Evolutionary conservation across 2,797 vertebrate genomes (phyloP), one percentile per base, ranked within the genome.

Genomic region (Galaxias olidus): DNA sequence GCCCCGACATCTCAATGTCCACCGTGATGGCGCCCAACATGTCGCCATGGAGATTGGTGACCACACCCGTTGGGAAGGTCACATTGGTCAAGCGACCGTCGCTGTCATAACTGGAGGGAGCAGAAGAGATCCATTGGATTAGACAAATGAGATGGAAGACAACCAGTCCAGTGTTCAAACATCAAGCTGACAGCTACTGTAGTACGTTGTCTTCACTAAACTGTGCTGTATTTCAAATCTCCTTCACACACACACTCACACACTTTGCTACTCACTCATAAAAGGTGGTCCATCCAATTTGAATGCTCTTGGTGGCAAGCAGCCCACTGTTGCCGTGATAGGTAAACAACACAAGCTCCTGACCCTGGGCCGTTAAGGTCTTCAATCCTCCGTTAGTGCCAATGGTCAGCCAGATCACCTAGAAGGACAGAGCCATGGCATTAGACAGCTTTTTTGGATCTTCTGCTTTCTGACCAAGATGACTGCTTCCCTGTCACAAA

Each of bases 201-300:
- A 30, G 30, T 30, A 30, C 6, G 30, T 30, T 30, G 30, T 30
- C 30, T 30, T 30, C 2, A 30, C 6, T 2, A 30, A 30, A 30
- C 30, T 30, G 30, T 30, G 15, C 17, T 5, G 50, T 14, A n/a
- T 12, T 15, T 17, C 49, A 50, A 4, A n/a, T 9, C 49, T 15
- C 49, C 15, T 15, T 50, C 49, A 50, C 8, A 15, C 49, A 18
- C n/a, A 10, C 49, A 17, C n/a, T 12, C 14, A 3, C 85, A n/a
- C n/a, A n/a, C n/a, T n/a, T n/a, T n/a, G n/a, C n/a, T n/a, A 91
- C 97, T 97, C 84, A 98, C 97, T 99, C 96, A 71, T 97, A 99
- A 87, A 99, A 99, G 4, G 97, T 98, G 8, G 96, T 98, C 98
- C 98, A 99, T 68, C 98, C 98, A 14, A 96, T 99, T 74, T 99